Base-by-base conservation (phyloP, 2,888 invertebrate species). In the Junonia oenone region DNA sequence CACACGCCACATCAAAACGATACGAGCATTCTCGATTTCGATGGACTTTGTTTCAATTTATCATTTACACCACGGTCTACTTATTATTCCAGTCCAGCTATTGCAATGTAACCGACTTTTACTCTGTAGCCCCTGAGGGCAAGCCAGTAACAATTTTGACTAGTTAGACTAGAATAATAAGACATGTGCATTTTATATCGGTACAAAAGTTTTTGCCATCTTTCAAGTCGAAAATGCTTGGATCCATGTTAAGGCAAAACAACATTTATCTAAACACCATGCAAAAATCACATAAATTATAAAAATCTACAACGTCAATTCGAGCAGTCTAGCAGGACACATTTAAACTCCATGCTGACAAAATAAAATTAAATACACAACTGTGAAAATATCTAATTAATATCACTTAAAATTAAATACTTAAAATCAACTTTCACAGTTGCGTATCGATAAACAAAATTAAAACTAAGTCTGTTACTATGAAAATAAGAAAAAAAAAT, bases 281-380 rank as follows among this genome's bases (percentile, higher is more conserved):
- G 88, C 88, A 68, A 68, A 73, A 67, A 68, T 65, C 65, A 77
- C 67, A 71, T 71, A 69, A 66, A 58, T 57, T 51, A 19, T 19
- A 35, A 66, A 68, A 72, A 75, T 77, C 75, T 72, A 87, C 75
- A 40, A 40, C 38, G 75, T 78, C 73, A 75, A 68, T 67, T 72
- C 81, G 82, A 85, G 87, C 88, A 76, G 62, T 72, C 83, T 85
- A 86, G 75, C 78, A 66, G 78, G 79, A 78, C 71, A 82, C 79
- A 78, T 73, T 72, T 67, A 73, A 75, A 76, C 76, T 74, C 67
- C 89, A 88, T 88, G 87, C 87, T 76, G 72, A 81, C 74, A 72
- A 73, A 63, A 69, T 71, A 66, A 70, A 63, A 33, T 33, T 17
- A 63, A 54, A 58, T 56, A 68, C 62, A 66, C 65, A 73, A 71